Percentiles rank a stretch among this genome's conserved stretches.
Conservation (phyloP, 2,113 vertebrate genomes). For the Gasterosteus nipponicus region DNA sequence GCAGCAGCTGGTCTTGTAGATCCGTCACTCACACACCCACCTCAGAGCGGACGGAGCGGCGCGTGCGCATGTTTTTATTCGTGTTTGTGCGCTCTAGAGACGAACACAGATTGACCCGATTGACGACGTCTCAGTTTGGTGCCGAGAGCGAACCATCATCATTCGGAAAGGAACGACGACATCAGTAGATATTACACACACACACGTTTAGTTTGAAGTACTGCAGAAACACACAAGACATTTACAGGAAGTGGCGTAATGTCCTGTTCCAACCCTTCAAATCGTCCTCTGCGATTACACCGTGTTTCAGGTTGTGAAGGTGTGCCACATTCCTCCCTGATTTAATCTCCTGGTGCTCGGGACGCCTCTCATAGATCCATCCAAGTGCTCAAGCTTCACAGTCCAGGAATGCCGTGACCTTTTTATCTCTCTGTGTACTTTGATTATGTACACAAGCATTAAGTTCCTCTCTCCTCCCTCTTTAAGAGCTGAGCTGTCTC, state of each 20-base stretch:
- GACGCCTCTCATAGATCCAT: constrained; percentile 10
- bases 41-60: constrained; percentile 2
- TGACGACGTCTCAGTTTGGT: constrained; percentile 20
- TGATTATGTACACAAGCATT: background rate
- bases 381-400: background rate
- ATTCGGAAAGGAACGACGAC: constrained; percentile 26
- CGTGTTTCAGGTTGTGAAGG: background rate
- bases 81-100: background rate
- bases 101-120: constrained; percentile 27
- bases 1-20: constrained; percentile 61
- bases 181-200: background rate
- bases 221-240: background rate
- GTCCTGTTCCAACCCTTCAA: background rate
- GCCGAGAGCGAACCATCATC: constrained; percentile 41
- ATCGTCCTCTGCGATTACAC: background rate
- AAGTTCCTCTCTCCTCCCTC: background rate
- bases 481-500: constrained; percentile 20
- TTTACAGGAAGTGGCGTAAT: too few species aligned
- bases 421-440: background rate
- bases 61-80: background rate
- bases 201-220: background rate
- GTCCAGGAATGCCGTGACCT: background rate
- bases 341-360: constrained; percentile 15
- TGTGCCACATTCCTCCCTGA: constrained; percentile 42
- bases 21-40: constrained; percentile 69